phyloP scores from a whole-genome alignment of 2,888 invertebrate species.

The Drosophila seclusa region DNA sequence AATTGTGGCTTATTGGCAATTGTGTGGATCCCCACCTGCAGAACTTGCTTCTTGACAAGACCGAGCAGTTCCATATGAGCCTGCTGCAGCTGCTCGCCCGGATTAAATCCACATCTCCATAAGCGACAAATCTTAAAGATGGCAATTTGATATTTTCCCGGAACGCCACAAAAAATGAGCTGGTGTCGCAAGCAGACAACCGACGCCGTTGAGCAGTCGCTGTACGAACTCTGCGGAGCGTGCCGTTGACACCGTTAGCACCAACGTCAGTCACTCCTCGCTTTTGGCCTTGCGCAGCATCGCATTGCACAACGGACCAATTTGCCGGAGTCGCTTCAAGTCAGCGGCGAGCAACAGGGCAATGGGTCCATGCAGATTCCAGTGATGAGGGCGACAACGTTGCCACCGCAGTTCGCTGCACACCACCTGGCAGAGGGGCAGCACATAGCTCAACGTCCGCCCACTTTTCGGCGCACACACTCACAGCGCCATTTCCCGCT shows the following conservation, averaged over 20 bases:
- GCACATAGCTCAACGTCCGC: constrained; percentile 60
- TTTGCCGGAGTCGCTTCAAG: constrained; percentile 31
- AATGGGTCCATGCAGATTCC: constrained; percentile 35
- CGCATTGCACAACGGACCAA: constrained; percentile 36
- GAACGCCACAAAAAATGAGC: constrained; percentile 51
- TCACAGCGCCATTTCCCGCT: constrained; percentile 43
- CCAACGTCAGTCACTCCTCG: constrained; percentile 28
- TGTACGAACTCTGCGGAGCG: constrained; percentile 27
- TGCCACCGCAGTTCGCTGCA: constrained; percentile 9
- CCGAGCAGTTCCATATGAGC: constrained; percentile 21
- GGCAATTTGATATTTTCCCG: constrained; percentile 26
- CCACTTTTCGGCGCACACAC: constrained; percentile 66
- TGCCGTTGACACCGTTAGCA: constrained; percentile 45
- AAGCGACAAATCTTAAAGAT: constrained; percentile 43
- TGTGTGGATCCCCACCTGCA: constrained; percentile 46
- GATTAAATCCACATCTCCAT: constrained; percentile 64
- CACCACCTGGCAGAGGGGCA: constrained; percentile 51
- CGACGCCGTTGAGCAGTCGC: constrained; percentile 58
- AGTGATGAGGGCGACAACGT: neutral
- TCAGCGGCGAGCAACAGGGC: constrained; percentile 51
- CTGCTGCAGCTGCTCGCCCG: constrained; percentile 10
- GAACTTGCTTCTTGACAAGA: neutral
- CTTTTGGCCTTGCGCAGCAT: constrained; percentile 36
- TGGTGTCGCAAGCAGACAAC: constrained; percentile 56
- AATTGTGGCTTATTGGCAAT: constrained; percentile 5